Conservation (phyloP, 2,113 vertebrate species). For the Periophthalmus modestus region DNA sequence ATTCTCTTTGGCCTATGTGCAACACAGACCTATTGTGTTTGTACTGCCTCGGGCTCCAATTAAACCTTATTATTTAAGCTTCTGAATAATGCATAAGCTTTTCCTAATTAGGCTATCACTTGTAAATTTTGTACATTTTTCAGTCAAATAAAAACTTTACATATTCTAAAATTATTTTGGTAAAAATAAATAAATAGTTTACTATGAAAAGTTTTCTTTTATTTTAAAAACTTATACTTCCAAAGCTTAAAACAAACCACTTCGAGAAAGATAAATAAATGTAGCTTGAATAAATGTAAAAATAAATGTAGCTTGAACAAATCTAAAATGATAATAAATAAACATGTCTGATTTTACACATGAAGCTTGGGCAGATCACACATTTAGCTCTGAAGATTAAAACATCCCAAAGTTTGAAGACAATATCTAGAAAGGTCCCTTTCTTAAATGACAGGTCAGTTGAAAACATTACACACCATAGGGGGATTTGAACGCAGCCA, state of each 20-base stretch:
- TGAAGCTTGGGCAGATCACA: not conserved
- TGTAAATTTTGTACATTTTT: not conserved
- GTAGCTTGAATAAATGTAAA: no score
- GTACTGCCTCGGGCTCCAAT: constrained; percentile 9
- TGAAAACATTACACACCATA: constrained; percentile 63
- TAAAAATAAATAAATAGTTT: no score
- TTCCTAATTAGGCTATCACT: constrained; percentile 8
- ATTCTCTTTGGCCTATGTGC: not conserved
- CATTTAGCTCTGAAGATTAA: constrained; percentile 29
- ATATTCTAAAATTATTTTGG: not conserved
- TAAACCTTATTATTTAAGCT: constrained; percentile 14
- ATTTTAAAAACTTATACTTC: no score
- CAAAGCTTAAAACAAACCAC: no score
- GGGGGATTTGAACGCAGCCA: constrained; percentile 69
- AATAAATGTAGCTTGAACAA: no score
- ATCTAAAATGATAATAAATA: not conserved
- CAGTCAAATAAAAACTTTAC: not conserved
- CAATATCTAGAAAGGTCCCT: constrained; percentile 30
- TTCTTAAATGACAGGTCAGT: constrained; percentile 48
- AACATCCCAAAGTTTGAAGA: constrained; percentile 37
- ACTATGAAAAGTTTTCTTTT: no score
- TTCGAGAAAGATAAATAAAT: no score
- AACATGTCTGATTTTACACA: not conserved
- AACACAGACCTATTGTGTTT: not conserved
- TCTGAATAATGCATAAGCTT: constrained; percentile 40